Percentiles rank a stretch among this genome's conserved stretches.
Conservation (phyloP, 2,888 invertebrate species). For the Drosophila infuscata region DNA sequence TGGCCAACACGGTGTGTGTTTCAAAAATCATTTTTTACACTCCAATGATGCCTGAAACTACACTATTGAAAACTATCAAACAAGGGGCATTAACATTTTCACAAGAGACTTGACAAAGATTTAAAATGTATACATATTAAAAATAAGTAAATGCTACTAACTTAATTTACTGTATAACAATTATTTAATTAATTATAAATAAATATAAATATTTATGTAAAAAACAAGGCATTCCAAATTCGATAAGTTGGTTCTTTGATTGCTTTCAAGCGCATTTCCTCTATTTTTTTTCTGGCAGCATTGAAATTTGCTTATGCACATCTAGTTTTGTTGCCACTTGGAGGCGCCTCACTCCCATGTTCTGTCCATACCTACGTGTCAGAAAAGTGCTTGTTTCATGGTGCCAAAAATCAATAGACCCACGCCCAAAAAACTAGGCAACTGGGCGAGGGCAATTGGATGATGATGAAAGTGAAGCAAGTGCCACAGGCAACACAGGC, state of each 20-base stretch:
- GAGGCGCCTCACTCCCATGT: constrained; percentile 4
- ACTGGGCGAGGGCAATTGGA: constrained; percentile 4
- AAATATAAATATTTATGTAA: not conserved
- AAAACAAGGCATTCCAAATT: not conserved
- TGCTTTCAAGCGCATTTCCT: constrained; percentile 11
- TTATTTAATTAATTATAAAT: not conserved
- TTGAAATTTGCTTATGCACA: constrained; percentile 42
- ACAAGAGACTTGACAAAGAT: not conserved
- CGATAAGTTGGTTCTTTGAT: not conserved
- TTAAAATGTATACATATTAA: not conserved
- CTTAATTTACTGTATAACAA: not conserved
- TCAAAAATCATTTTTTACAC: constrained; percentile 73
- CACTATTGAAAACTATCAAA: constrained; percentile 10
- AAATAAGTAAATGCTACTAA: not conserved
- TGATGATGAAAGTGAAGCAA: constrained; percentile 70
- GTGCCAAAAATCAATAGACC: constrained; percentile 67
- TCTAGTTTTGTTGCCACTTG: constrained; percentile 55
- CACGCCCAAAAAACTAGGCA: constrained; percentile 52
- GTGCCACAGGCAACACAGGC: constrained; percentile 19
- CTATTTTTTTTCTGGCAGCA: constrained; percentile 27
- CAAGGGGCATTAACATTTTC: constrained; percentile 2
- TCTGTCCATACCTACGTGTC: constrained; percentile 43
- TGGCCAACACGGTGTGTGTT: constrained; percentile 52
- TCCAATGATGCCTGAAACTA: constrained; percentile 57
- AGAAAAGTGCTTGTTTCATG: constrained; percentile 29